Percentiles rank a stretch among this genome's conserved stretches.
These are phyloP conservation scores for Listronotus oregonensis DNA, from an alignment of 1,140 invertebrate genomes.

Conservation along the genomic window DNA sequence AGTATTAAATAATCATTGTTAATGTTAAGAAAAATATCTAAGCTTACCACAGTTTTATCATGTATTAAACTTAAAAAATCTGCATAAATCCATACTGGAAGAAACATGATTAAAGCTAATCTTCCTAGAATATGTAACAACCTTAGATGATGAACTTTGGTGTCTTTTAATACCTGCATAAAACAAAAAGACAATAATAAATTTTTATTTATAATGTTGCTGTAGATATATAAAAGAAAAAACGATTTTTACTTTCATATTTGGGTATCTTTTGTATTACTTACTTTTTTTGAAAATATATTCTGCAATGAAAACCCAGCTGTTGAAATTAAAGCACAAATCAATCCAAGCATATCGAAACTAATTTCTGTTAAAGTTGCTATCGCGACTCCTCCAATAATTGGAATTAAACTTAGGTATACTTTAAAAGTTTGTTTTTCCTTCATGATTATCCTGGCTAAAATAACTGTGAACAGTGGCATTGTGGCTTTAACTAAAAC, in stretches of 20 bases:
- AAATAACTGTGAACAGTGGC: constrained; percentile 92
- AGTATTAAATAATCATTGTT: no score
- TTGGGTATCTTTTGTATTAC: no score
- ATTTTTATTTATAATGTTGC: no score
- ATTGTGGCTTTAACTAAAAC: constrained; percentile 95
- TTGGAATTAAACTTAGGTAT: constrained; percentile 87
- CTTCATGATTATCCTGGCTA: constrained; percentile 83
- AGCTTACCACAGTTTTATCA: constrained; percentile 60
- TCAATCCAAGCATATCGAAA: constrained; percentile 85
- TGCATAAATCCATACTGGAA: constrained; percentile 85
- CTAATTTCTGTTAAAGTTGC: constrained; percentile 92
- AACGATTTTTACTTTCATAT: no score
- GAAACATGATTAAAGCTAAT: constrained; percentile 79
- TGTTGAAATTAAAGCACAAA: constrained; percentile 87
- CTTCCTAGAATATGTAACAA: constrained; percentile 83
- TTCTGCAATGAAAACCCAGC: constrained; percentile 91
- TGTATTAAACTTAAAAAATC: constrained; percentile 72
- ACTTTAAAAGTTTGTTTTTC: constrained; percentile 86
- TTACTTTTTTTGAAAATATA: constrained; percentile 97
- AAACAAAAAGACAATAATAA: background rate
- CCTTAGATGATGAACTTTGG: constrained; percentile 84
- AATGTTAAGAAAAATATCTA: no score
- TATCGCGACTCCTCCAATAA: constrained; percentile 88
- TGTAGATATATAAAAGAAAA: no score
- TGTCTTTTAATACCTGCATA: constrained; percentile 72